Evolutionary conservation across 2,113 vertebrate genomes (phyloP).

Genomic region (Anhinga rufa): DNA sequence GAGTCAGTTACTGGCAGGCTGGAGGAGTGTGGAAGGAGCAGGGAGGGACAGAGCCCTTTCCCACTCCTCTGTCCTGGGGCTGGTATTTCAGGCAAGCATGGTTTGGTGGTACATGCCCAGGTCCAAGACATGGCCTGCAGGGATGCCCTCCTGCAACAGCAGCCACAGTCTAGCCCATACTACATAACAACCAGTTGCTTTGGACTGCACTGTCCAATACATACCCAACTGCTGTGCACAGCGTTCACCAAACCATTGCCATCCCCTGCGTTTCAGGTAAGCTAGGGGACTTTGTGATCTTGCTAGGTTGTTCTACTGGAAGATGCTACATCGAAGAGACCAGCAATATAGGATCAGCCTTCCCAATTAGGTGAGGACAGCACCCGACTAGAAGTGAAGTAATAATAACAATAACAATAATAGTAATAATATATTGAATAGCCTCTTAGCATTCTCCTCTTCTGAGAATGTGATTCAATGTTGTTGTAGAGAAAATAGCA

Average conservation of each 20-base stretch:
- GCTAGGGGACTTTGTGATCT: not conserved
- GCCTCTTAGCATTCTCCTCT: not conserved
- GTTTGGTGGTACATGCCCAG: not conserved
- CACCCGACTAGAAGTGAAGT: not conserved
- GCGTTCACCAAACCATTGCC: not conserved
- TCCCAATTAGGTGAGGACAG: not conserved
- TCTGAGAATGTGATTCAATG: slow-evolving; percentile 45
- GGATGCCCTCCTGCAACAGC: not conserved
- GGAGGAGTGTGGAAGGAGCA: not conserved
- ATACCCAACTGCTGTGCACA: not conserved
- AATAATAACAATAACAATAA: not conserved
- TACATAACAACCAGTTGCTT: accelerated
- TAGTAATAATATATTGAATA: not conserved
- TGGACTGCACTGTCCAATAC: accelerated
- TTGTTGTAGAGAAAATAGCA: slow-evolving; percentile 44
- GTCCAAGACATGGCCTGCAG: not conserved
- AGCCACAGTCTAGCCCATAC: not conserved
- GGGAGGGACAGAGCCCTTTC: not conserved
- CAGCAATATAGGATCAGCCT: not conserved
- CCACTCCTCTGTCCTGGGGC: not conserved
- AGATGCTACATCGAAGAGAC: not conserved
- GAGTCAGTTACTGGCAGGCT: not conserved
- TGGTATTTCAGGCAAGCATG: not conserved
- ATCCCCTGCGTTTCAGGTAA: not conserved
- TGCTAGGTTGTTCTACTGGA: not conserved